Evolutionary conservation across 1,140 invertebrate genomes (phyloP), one percentile per base, ranked within the genome.

Genomic region (Caerostris extrusa): DNA sequence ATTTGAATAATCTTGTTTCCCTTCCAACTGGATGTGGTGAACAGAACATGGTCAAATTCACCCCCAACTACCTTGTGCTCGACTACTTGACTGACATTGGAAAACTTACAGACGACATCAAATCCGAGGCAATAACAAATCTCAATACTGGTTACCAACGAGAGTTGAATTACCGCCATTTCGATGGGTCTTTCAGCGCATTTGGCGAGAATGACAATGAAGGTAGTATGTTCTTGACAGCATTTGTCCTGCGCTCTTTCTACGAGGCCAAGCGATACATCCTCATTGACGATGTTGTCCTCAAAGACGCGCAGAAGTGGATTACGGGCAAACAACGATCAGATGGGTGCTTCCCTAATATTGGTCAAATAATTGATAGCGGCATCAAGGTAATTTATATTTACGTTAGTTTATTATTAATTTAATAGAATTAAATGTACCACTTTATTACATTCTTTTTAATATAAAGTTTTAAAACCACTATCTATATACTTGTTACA

Each of bases 31-130:
- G 97, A 3, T 98, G 97, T 95, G 97, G 98, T 0, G 98, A 98
- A 95, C 98, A 98, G 96, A 98, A 98, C 95, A 98, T 98, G 97
- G 96, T 98, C 7, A 97, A 97, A 8, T 97, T 98, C 34, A 97
- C 97, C 5, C 98, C 98, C 0, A 98, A 98, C 95, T 97, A 98
- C 93, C 97, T 97, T 88, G 97, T 98, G 3, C 95, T 98, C 55
- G 95, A 96, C 10, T 97, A 98, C 94, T 95, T 98, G 60, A 96
- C 96, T 19, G 96, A 96, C 0, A 96, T 96, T 3, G 95, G 96
- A 55, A 95, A 95, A 93, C 83, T 95, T 6, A 96, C 95, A 17
- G 95, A 96, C 0, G 95, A 96, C 58, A 96, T 97, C 5, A 96
- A 96, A 95, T 95, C 95, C 5, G 97, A 97, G 94, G 97, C 97